phyloP scores from a whole-genome alignment of 2,888 invertebrate species.

The Onchidella celtica region DNA sequence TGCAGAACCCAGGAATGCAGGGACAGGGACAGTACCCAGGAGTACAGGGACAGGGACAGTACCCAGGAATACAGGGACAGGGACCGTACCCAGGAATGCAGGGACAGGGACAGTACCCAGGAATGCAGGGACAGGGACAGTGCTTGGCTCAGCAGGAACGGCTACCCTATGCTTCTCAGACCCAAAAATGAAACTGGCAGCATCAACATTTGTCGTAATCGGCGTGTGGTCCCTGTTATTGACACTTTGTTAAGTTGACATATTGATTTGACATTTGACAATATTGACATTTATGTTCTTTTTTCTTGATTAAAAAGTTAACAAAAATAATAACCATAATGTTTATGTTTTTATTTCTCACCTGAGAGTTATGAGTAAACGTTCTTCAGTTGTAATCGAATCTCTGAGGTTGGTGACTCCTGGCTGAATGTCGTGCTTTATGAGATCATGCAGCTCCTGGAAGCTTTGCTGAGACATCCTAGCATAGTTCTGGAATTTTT shows the following conservation, averaged over 20 bases:
- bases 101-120: conserved; percentile 11
- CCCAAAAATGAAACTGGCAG: conserved; percentile 2
- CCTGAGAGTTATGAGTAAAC: conserved; percentile 13
- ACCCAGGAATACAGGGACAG: background rate
- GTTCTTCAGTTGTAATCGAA: background rate
- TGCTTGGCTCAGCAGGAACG: conserved; percentile 9
- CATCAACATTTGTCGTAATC: background rate
- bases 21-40: conserved; percentile 8
- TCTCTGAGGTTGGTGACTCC: background rate
- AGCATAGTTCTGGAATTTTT: background rate
- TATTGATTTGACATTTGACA: background rate
- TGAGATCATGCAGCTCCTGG: background rate
- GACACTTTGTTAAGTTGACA: background rate
- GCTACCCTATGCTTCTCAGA: conserved; percentile 9
- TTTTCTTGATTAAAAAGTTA: background rate
- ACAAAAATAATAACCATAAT: background rate
- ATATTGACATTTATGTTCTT: background rate
- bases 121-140: background rate
- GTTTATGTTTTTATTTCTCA: background rate
- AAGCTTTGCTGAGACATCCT: background rate
- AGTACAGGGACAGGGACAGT: conserved; percentile 10
- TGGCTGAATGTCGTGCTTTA: background rate
- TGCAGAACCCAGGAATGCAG: conserved; percentile 8
- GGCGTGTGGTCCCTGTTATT: conserved; percentile 15
- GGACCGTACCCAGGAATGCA: conserved; percentile 3